Conservation (phyloP, 2,888 invertebrate species). For the Epistrophe eligans region DNA sequence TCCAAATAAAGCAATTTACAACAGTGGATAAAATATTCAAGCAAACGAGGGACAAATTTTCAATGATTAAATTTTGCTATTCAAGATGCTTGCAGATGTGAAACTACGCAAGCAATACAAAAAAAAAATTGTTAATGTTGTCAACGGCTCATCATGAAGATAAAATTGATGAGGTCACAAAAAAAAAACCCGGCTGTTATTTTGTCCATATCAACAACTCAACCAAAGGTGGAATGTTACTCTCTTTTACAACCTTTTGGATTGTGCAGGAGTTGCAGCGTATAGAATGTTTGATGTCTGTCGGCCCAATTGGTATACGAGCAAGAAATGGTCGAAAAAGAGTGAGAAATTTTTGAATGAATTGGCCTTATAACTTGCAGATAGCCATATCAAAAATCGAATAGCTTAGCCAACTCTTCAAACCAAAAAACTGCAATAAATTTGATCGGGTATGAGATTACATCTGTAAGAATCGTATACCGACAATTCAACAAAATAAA, state of each 20-base stretch:
- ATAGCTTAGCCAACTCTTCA: slow-evolving; percentile 20
- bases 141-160: too few relatives aligned
- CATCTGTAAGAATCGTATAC: too few relatives aligned
- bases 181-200: too few relatives aligned
- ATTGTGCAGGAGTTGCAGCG: slow-evolving; percentile 21
- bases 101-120: too few relatives aligned
- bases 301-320: slow-evolving; percentile 27
- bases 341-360: slow-evolving; percentile 2
- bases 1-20: background rate
- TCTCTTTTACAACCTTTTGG: background rate
- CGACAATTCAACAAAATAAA: too few relatives aligned
- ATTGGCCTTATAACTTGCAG: slow-evolving; percentile 22
- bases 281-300: slow-evolving; percentile 35
- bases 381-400: background rate
- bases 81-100: too few relatives aligned
- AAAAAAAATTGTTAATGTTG: too few relatives aligned
- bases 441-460: slow-evolving; percentile 14
- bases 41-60: too few relatives aligned
- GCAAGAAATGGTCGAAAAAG: slow-evolving; percentile 24
- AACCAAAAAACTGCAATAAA: background rate
- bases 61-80: too few relatives aligned
- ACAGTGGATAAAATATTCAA: too few relatives aligned
- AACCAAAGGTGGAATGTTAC: slow-evolving; percentile 16
- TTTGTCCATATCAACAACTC: too few relatives aligned
- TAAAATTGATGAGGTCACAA: too few relatives aligned